Evolutionary conservation across 1,140 invertebrate species (phyloP).

Genomic region (Sitobion miscanthi): DNA sequence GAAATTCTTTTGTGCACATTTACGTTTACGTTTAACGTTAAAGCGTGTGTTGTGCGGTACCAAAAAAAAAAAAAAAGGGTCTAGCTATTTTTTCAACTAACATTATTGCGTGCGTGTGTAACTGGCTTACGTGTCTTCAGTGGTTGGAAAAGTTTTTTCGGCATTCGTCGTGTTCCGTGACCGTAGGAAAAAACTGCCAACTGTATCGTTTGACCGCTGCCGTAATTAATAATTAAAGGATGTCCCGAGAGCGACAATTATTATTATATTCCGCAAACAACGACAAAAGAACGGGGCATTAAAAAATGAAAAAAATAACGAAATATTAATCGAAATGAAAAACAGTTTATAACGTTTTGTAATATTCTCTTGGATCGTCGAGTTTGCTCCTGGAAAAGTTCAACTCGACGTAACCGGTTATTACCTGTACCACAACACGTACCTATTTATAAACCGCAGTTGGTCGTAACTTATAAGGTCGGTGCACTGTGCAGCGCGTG

Average conservation of each 20-base stretch:
- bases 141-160: background rate
- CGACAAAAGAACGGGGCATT: background rate
- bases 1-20: too few species aligned
- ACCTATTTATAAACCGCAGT: background rate
- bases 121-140: background rate
- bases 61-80: background rate
- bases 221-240: background rate
- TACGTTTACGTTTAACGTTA: background rate
- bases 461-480: background rate
- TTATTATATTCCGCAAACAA: background rate
- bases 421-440: background rate
- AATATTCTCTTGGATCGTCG: background rate
- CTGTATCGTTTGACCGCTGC: background rate
- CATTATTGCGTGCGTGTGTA: background rate
- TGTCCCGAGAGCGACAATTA: background rate
- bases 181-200: background rate
- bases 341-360: background rate
- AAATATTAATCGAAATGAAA: background rate
- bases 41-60: background rate
- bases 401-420: background rate
- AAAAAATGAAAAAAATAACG: background rate
- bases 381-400: background rate
- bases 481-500: background rate
- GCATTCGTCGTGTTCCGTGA: background rate
- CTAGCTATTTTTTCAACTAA: background rate